These are phyloP conservation scores for Halcyon malimbica DNA, from an alignment of 2,113 vertebrate genomes.

Conservation along the genomic window DNA sequence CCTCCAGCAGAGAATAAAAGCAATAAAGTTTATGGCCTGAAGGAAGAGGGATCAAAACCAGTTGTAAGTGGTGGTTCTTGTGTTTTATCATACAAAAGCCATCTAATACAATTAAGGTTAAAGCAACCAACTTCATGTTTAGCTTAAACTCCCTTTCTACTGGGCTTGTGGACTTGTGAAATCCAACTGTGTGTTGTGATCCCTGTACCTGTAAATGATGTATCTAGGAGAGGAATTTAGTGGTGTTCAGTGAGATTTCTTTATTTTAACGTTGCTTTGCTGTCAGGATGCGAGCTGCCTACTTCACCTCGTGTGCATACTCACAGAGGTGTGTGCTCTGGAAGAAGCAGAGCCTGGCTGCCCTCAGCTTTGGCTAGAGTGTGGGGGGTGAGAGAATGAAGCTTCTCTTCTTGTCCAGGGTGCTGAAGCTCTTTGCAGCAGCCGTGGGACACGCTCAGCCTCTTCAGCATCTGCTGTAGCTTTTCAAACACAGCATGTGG, in stretches of 20 bases:
- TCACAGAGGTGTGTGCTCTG: accelerated
- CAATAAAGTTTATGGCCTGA: neutral
- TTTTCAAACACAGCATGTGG: neutral
- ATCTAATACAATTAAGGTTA: neutral
- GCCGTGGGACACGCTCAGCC: accelerated
- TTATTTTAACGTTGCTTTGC: neutral
- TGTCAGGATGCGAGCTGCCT: neutral
- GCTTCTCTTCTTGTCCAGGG: slow-evolving; percentile 55
- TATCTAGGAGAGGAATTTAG: neutral
- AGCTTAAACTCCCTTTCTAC: neutral
- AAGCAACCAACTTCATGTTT: neutral
- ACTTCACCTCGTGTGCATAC: neutral
- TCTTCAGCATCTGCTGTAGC: neutral
- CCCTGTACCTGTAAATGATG: neutral
- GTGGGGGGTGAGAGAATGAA: accelerated
- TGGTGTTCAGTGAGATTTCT: neutral
- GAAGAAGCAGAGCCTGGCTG: neutral
- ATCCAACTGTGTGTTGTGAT: neutral
- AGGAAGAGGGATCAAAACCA: neutral
- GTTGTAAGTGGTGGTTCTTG: neutral
- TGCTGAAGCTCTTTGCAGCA: neutral
- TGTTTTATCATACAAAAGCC: neutral
- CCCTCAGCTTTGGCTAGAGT: neutral
- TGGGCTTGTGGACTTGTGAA: neutral
- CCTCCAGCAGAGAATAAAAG: neutral